Evolutionary conservation across 2,797 vertebrate species (phyloP).

Genomic region (Pogonophryne albipinna): DNA sequence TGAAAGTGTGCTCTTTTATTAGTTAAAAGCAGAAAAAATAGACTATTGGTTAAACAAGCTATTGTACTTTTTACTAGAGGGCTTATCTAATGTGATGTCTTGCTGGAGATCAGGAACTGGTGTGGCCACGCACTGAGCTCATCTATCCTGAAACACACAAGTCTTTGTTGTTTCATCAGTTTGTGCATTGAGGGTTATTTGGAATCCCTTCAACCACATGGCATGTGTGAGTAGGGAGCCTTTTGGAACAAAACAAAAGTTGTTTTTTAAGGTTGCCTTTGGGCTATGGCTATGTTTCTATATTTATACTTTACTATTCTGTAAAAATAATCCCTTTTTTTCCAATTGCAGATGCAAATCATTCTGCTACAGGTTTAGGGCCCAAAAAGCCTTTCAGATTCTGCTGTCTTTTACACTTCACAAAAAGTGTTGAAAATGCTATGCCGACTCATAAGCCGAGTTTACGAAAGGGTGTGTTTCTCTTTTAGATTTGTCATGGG

Average conservation of each 20-base stretch:
- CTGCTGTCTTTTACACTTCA: neutral
- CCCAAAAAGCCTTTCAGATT: neutral
- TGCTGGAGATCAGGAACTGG: constrained; percentile 39
- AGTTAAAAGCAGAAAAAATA: neutral
- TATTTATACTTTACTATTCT: neutral
- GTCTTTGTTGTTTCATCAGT: constrained; percentile 60
- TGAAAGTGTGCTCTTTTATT: neutral
- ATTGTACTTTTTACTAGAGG: neutral
- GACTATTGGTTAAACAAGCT: neutral
- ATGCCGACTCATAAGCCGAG: neutral
- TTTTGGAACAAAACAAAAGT: constrained; percentile 9
- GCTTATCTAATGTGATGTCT: constrained; percentile 33
- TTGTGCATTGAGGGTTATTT: constrained; percentile 23
- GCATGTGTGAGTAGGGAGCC: neutral
- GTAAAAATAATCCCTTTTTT: neutral
- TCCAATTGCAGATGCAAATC: neutral
- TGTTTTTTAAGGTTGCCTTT: neutral
- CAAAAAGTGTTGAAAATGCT: neutral
- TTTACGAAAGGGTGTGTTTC: constrained; percentile 42
- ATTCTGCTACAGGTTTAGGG: neutral
- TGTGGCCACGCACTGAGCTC: constrained; percentile 63
- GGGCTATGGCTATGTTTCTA: neutral
- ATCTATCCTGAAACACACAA: constrained; percentile 61
- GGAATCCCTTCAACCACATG: constrained; percentile 15
- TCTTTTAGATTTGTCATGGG: constrained; percentile 62